Evolutionary conservation across 2,797 vertebrate genomes (phyloP).

Genomic region (Acipenser transmontanus): DNA sequence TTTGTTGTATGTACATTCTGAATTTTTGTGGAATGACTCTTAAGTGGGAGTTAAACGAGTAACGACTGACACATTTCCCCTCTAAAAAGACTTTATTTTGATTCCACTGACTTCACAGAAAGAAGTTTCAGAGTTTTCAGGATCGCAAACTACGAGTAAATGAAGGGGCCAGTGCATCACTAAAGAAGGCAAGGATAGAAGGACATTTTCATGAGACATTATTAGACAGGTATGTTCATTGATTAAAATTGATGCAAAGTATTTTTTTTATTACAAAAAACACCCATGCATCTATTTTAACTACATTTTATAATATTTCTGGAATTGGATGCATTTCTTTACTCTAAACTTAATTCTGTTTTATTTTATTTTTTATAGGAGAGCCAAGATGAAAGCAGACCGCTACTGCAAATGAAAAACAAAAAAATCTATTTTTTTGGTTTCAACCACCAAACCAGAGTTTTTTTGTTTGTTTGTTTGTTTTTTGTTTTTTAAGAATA

Average conservation of each 20-base stretch:
- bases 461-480: conserved; percentile 5
- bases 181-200: conserved; percentile 84
- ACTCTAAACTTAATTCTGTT: conserved; percentile 23
- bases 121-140: conserved; percentile 98
- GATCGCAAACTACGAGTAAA: conserved; percentile 87
- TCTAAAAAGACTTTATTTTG: no score
- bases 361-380: conserved; percentile 56
- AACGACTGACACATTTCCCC: no score
- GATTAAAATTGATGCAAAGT: neutral
- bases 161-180: conserved; percentile 65
- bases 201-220: conserved; percentile 88
- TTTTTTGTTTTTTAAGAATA: neutral
- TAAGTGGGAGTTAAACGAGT: no score
- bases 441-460: neutral
- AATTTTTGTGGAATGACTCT: no score
- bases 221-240: conserved; percentile 75
- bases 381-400: conserved; percentile 93
- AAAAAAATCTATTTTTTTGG: conserved; percentile 12
- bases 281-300: neutral
- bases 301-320: neutral
- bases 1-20: neutral
- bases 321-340: neutral
- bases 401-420: conserved; percentile 88
- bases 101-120: conserved; percentile 55
- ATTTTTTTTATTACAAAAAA: neutral